Evolutionary conservation across 2,888 invertebrate species (phyloP).

Genomic region (Trissolcus brochymenae): DNA sequence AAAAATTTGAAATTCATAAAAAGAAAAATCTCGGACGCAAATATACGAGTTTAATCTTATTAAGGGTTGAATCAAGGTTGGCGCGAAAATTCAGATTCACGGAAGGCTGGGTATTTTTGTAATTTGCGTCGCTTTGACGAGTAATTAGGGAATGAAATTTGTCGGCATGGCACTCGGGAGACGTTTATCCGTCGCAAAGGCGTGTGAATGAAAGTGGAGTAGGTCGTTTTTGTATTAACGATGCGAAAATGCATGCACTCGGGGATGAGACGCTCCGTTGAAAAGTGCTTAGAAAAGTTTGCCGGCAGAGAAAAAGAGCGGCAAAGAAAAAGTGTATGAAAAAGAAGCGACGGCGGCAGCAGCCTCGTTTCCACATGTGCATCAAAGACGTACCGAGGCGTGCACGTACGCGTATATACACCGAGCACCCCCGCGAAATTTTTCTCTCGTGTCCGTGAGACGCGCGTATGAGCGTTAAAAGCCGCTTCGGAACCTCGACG

Average conservation of each 20-base stretch:
- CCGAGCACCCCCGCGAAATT: neutral
- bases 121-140: slow-evolving; percentile 28
- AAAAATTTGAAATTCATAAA: too few species aligned
- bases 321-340: slow-evolving; percentile 21
- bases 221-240: slow-evolving; percentile 53
- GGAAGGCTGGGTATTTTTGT: slow-evolving; percentile 2
- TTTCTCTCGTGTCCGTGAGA: neutral
- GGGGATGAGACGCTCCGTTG: slow-evolving; percentile 26
- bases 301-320: slow-evolving; percentile 25
- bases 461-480: slow-evolving; percentile 36
- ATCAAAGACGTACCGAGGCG: slow-evolving; percentile 25
- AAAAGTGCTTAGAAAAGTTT: slow-evolving; percentile 51
- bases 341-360: slow-evolving; percentile 17
- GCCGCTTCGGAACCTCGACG: slow-evolving; percentile 39
- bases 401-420: slow-evolving; percentile 4
- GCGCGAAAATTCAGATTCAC: slow-evolving; percentile 19
- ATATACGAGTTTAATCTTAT: too few species aligned
- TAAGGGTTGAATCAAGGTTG: slow-evolving; percentile 5
- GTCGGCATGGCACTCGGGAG: slow-evolving; percentile 18
- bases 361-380: slow-evolving; percentile 31
- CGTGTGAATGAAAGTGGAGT: slow-evolving; percentile 48
- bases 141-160: slow-evolving; percentile 52
- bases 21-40: too few species aligned
- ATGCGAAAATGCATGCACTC: slow-evolving; percentile 47
- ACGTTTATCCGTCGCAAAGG: slow-evolving; percentile 35